Evolutionary conservation across 2,797 vertebrate species (phyloP).

Genomic region (Hylomyscus alleni): DNA sequence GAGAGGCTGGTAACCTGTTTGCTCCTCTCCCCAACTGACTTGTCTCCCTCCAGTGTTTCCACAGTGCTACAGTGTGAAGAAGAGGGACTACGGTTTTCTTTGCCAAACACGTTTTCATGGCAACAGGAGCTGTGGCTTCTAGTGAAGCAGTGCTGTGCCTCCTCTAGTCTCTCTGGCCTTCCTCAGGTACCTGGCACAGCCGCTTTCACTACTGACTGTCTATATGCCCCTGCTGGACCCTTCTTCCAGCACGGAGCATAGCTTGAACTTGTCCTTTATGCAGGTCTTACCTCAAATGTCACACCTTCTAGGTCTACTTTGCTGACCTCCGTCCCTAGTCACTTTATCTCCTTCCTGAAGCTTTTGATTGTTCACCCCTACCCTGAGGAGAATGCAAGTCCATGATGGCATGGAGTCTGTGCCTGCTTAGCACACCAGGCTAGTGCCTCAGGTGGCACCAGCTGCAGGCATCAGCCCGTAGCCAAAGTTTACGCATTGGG

Average conservation of each 20-base stretch:
- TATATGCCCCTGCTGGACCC: accelerated
- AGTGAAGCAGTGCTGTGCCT: neutral
- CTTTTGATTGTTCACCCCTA: neutral
- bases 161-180: neutral
- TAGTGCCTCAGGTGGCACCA: neutral
- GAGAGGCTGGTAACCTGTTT: neutral
- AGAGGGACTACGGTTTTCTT: neutral
- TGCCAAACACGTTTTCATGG: neutral
- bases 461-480: too few species aligned
- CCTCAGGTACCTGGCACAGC: neutral
- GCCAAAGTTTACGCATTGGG: accelerated
- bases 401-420: neutral
- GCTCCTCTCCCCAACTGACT: neutral
- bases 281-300: neutral
- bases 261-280: neutral
- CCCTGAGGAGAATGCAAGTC: neutral
- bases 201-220: neutral
- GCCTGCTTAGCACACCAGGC: too few species aligned
- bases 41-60: neutral
- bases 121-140: neutral
- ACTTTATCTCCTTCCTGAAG: neutral
- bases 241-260: accelerated
- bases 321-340: neutral
- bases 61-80: neutral
- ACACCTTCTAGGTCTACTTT: neutral